These are phyloP conservation scores for Neelides folsomi DNA, from an alignment of 2,888 invertebrate species.

Conservation along the genomic window DNA sequence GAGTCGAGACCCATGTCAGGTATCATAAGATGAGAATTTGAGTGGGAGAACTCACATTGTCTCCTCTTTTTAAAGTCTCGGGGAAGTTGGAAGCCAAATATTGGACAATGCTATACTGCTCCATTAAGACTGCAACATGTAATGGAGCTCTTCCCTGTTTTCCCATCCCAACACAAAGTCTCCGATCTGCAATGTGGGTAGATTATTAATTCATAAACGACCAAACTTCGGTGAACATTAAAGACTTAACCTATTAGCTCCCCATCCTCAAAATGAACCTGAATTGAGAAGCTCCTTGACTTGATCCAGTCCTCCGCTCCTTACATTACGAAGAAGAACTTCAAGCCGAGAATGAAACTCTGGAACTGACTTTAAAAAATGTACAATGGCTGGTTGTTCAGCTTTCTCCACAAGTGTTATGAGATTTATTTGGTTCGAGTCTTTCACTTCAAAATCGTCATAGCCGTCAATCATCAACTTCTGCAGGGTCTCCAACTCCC, in stretches of 20 bases:
- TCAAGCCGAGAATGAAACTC: conserved; percentile 65
- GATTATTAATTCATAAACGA: conserved; percentile 39
- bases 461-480: conserved; percentile 68
- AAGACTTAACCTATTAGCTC: neutral
- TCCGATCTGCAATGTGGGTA: conserved; percentile 37
- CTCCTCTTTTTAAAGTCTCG: conserved; percentile 60
- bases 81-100: conserved; percentile 59
- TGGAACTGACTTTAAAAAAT: conserved; percentile 57
- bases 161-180: conserved; percentile 50
- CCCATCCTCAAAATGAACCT: no score
- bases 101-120: conserved; percentile 66
- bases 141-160: conserved; percentile 61
- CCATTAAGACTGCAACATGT: conserved; percentile 73
- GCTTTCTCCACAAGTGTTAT: conserved; percentile 55
- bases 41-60: conserved; percentile 58
- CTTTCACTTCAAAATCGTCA: conserved; percentile 64
- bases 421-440: conserved; percentile 51
- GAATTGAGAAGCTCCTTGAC: conserved; percentile 40
- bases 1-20: neutral
- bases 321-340: conserved; percentile 57
- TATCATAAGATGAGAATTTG: neutral
- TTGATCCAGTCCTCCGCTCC: conserved; percentile 49
- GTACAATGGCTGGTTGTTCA: conserved; percentile 52
- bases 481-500: conserved; percentile 51
- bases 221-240: neutral